Percentiles rank a stretch among this genome's conserved stretches.
Conservation (phyloP, 2,797 vertebrate genomes). For the Oceanodroma leucorhoa region DNA sequence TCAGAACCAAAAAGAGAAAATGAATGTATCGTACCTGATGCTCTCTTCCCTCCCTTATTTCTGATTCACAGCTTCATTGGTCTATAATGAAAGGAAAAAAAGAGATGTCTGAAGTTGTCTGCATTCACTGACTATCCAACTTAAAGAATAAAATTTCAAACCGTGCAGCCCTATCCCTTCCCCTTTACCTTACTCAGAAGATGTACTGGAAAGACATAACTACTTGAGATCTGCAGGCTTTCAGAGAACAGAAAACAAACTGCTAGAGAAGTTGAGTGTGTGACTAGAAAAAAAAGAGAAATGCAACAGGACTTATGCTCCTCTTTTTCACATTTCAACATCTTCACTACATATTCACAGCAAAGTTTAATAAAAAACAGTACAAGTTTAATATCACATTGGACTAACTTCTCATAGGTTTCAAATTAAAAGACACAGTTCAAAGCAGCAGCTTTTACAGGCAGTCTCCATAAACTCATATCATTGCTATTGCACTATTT, state of each 20-base stretch:
- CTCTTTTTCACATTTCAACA: neutral
- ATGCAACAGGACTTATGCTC: rapidly evolving
- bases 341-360: neutral
- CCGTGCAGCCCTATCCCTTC: neutral
- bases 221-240: neutral
- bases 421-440: neutral
- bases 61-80: neutral
- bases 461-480: neutral
- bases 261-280: neutral
- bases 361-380: neutral
- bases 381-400: neutral
- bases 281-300: neutral
- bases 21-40: neutral
- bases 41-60: neutral
- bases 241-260: neutral
- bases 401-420: neutral
- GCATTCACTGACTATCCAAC: neutral
- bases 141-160: neutral
- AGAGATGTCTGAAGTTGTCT: neutral
- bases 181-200: neutral
- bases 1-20: neutral
- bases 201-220: neutral
- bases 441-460: neutral
- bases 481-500: neutral
- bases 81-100: neutral